Base-by-base conservation (phyloP, 2,113 vertebrate genomes). In the Meriones unguiculatus region DNA sequence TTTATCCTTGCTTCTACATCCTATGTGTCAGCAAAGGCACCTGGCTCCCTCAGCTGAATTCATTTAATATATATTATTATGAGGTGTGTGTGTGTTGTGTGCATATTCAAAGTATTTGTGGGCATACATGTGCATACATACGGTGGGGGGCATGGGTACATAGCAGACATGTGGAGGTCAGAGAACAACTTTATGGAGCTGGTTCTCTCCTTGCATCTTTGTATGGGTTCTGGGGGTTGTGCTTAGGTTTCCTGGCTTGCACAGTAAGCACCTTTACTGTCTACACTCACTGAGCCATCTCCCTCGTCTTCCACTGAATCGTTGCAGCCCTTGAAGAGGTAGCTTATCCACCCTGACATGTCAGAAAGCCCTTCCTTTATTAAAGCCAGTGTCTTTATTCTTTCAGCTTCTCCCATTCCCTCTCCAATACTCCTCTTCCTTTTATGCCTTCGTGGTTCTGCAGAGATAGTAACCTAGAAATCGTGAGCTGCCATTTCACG, bases 401-500 rank as follows among this genome's bases (percentile, higher is more conserved):
- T 69, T 41, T 15, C 15, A 64, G 1, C 3, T 35, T 89, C 50
- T 54, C 13, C 28, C 9, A 5, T 67, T 52, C 46, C 41, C 70
- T 32, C 64, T 80, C 38, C 35, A 13, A 54, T 24, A 32, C 41
- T 70, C 11, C 62, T 64, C 62, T 67, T 87, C 22, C n/a, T 72
- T 41, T 38, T 78, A 35, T 22, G 65, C 77, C 14, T 75, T 64
- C 70, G 28, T 62, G 8, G 57, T 59, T 88, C 87, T n/a, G 32
- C 32, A 70, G 59, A 46, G n/a, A 59, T n/a, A 20, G 46, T 54
- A 52, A 82, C 28, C 15, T 35, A 62, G 52, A 57, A 65, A 80
- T 38, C 3, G 10, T 6, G 9, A 57, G 10, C n/a, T 57, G 35
- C 4, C 2, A 3, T 1, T 9, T 3, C 30, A 22, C 9, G 5